Evolutionary conservation across 2,113 vertebrate species (phyloP), one percentile per base, ranked within the genome.

Genomic region (Pipa parva): DNA sequence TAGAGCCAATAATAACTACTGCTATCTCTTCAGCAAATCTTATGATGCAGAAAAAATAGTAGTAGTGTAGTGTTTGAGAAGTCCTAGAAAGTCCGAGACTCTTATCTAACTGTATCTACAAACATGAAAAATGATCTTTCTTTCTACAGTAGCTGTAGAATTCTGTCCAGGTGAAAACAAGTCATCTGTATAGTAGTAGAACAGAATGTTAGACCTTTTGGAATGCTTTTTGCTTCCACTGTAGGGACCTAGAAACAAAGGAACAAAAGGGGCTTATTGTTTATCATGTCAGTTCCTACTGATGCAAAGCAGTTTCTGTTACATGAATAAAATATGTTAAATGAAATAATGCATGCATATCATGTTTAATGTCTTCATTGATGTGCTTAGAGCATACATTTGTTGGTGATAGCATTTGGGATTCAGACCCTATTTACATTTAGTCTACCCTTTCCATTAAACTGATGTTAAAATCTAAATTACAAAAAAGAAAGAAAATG

Each of bases 121-220:
- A 42, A 42, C 66, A 61, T 70, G 66, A 61, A 70, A 61, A 70
- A 70, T 61, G 48, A 70, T 60, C 57, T 70, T 42, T 61, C 25
- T 28, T 61, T 70, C 66, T 70, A 61, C 66, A 61, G 48, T 61
- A 61, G 66, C 57, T 54, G 66, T 45, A 61, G 66, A 33, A 70
- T 70, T 70, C 58, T 46, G 36, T 61, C 58, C 58, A 59, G 66
- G 60, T 61, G 48, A 52, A 22, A 70, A 61, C 66, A 61, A 70
- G 66, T 70, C 46, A 70, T 27, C 66, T 60, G 58, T 61, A 27
- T 29, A 45, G 48, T 18, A 28, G 57, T 70, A 69, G 72, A 73
- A 63, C 48, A 68, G 45, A 68, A 54, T 52, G 39, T 60, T 45
- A 61, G 61, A 84, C 72, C 60, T 72, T 78, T 85, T 80, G 56